phyloP scores from a whole-genome alignment of 1,140 invertebrate genomes.

The Battus philenor region DNA sequence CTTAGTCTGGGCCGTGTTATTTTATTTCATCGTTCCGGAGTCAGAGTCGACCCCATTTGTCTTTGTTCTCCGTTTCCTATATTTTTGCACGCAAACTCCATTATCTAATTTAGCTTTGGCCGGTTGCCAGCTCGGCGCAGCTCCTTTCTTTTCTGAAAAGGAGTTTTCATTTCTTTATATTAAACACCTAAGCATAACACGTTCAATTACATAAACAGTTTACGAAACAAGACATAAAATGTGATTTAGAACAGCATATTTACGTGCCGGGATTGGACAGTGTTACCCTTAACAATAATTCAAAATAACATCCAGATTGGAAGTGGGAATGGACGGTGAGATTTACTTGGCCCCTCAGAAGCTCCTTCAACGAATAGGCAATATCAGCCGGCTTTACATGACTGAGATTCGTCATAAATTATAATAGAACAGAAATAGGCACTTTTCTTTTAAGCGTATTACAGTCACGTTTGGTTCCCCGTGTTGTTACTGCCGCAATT shows the following conservation, averaged over 20 bases:
- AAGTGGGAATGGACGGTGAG: conserved; percentile 25
- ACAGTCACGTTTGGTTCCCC: conserved; percentile 44
- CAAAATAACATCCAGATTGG: conserved; percentile 17
- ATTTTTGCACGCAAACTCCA: conserved; percentile 76
- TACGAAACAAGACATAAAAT: conserved; percentile 5
- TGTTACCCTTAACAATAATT: conserved; percentile 15
- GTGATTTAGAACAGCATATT: conserved; percentile 26
- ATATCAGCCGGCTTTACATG: conserved; percentile 39
- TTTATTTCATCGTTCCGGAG: conserved; percentile 67
- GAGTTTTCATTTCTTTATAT: conserved; percentile 63
- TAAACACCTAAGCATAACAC: conserved; percentile 54
- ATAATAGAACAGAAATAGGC: conserved; percentile 42
- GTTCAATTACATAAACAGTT: conserved; percentile 33
- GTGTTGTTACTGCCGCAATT: conserved; percentile 51
- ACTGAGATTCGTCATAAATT: conserved; percentile 44
- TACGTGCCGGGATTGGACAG: conserved; percentile 14
- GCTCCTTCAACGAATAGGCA: conserved; percentile 37
- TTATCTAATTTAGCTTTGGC: conserved; percentile 76
- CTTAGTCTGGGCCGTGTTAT: conserved; percentile 58
- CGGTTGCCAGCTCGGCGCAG: conserved; percentile 67
- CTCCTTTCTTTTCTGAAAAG: conserved; percentile 62
- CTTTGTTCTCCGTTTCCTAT: conserved; percentile 74
- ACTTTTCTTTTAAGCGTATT: conserved; percentile 47
- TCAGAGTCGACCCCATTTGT: conserved; percentile 70
- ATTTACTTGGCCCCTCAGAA: conserved; percentile 27